Percentiles rank a stretch among this genome's conserved stretches.
phyloP scores from a whole-genome alignment of 53 echinoderm and acorn worm species.

The Arbacia lixula region DNA sequence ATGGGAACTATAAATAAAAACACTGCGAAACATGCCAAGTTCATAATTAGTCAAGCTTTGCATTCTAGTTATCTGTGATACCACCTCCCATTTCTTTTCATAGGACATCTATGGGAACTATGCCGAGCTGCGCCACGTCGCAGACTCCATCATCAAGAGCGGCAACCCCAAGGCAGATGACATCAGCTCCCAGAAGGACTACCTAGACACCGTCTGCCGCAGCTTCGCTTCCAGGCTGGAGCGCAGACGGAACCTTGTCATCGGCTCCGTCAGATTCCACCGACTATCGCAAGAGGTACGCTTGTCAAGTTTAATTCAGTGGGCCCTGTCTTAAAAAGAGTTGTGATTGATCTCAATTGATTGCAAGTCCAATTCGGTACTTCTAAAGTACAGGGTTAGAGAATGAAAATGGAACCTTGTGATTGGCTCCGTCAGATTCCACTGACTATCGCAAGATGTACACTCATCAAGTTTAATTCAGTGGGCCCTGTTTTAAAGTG shows the following conservation, averaged over 20 bases:
- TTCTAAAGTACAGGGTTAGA: too few relatives aligned
- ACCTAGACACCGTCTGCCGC: constrained; percentile 93
- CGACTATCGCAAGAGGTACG: constrained; percentile 89
- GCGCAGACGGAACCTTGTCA: constrained; percentile 85
- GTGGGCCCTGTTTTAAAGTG: too few relatives aligned
- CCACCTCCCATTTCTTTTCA: background rate
- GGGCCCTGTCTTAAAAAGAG: too few relatives aligned
- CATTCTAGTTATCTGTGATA: background rate
- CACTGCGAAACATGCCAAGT: too few relatives aligned
- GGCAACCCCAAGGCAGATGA: constrained; percentile 85
- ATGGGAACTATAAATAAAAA: constrained; percentile 95
- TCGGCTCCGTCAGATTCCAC: constrained; percentile 94
- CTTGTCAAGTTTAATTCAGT: background rate
- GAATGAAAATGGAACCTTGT: constrained; percentile 89
- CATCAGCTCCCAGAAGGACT: constrained; percentile 88
- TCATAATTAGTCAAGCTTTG: too few relatives aligned
- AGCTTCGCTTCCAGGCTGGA: constrained; percentile 93
- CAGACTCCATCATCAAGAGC: constrained; percentile 84
- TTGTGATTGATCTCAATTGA: background rate
- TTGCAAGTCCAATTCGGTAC: background rate
- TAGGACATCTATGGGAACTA: constrained; percentile 97
- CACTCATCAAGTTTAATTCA: background rate
- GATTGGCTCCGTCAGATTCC: constrained; percentile 93
- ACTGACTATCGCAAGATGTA: constrained; percentile 91
- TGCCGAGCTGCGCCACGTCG: constrained; percentile 92